A percentile compares a stretch with the other conserved stretches of the same genome.
Conservation (phyloP, 2,797 vertebrate species). For the Halcyon smyrnensis region DNA sequence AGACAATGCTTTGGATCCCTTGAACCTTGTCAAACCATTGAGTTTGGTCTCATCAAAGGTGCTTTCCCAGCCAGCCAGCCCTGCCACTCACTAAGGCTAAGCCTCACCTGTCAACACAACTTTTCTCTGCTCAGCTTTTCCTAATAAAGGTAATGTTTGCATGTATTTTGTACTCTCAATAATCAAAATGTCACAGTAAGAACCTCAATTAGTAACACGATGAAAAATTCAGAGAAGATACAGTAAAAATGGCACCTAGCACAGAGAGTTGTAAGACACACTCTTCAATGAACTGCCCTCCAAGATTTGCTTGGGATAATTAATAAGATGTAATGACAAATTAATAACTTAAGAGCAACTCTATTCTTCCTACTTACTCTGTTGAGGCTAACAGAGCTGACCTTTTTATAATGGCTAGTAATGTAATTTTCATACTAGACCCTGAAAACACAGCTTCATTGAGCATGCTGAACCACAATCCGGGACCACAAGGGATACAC, state of each 20-base stretch:
- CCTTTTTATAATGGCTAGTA: constrained; percentile 45
- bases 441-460: neutral
- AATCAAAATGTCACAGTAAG: neutral
- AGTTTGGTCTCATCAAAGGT: neutral
- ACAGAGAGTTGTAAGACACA: neutral
- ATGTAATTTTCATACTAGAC: constrained; percentile 54
- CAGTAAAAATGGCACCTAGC: neutral
- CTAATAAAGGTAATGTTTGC: neutral
- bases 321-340: constrained; percentile 41
- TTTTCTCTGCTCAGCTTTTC: neutral
- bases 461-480: neutral
- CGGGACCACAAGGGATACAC: neutral
- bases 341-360: constrained; percentile 17
- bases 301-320: constrained; percentile 13
- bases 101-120: neutral
- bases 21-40: neutral
- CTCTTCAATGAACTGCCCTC: neutral
- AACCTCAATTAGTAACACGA: neutral
- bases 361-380: constrained; percentile 14
- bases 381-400: constrained; percentile 30
- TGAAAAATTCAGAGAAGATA: neutral
- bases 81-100: neutral
- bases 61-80: neutral
- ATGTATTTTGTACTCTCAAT: neutral
- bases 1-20: neutral